Base-by-base conservation (phyloP, 1,140 invertebrate genomes). In the Contarinia nasturtii region DNA sequence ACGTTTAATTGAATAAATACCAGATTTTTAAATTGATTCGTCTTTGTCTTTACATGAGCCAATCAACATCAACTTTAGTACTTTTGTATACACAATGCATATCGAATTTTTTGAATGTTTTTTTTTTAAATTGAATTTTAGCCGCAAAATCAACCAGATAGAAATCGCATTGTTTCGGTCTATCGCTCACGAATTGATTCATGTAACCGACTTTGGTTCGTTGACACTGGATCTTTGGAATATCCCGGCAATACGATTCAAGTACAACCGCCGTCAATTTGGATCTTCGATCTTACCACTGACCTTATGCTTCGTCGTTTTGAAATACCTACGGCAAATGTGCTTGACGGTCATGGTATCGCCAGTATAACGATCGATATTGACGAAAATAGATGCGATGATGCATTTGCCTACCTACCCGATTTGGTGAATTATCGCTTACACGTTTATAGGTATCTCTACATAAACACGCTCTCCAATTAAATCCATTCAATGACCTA, bases 381-480 rank as follows among this genome's bases (percentile, higher is more conserved):
- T 0, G 63, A 67, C 5, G 53, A 63, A 0, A 54, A 67, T 2
- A 61, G 63, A 1, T 83, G 79, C 49, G 64, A 70, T 12, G 62
- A 77, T 33, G 73, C 79, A 0, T 74, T 67, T 56, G 75, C 74
- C 1, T 83, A 82, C 50, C 67, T 80, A 45, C 72, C 75, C 0
- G 80, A 81, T 56, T 56, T 81, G 1, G 66, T 67, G 4, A 74
- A 67, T 2, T 72, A 73, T 40, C 75, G 75, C 2, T 46, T 82
- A 12, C 66, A 80, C 1, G 77, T 82, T 2, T 83, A 76, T 53
- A 43, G 41, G 41, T 43, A 43, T 7, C 34, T n/a, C n/a, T n/a
- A n/a, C n/a, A n/a, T n/a, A n/a, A 36, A 41, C 7, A 41, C 15
- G 12, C 15, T 18, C 7, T 10, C 15, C 7, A 15, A 41, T n/a